Conservation (phyloP, 2,113 vertebrate genomes). For the Toxotes chatareus region DNA sequence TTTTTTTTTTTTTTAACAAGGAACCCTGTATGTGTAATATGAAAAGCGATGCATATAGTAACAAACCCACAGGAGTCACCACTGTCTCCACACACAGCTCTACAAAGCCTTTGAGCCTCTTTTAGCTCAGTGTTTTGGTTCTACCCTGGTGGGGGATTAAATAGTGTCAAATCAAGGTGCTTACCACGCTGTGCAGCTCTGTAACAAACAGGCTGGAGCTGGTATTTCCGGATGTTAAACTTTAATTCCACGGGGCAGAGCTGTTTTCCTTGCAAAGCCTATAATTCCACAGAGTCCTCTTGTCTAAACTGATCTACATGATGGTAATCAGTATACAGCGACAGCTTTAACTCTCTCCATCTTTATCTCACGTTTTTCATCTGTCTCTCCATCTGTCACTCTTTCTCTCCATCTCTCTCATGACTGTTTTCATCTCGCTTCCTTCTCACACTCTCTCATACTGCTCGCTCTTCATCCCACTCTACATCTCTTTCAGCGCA, state of each 20-base stretch:
- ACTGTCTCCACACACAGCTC: no score
- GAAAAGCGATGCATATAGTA: no score
- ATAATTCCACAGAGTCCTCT: conserved; percentile 47
- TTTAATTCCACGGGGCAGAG: conserved; percentile 28
- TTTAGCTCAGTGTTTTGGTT: not conserved
- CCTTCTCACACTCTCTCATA: not conserved
- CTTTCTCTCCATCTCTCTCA: not conserved
- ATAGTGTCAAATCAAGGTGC: conserved; percentile 24
- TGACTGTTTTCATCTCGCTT: conserved; percentile 27
- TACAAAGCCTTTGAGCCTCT: not conserved
- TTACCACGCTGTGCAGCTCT: not conserved
- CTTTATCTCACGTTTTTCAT: conserved; percentile 48
- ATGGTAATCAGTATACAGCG: conserved; percentile 33
- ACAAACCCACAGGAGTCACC: no score
- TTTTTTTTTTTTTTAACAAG: not conserved
- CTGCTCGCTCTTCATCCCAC: conserved; percentile 9
- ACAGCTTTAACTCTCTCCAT: conserved; percentile 36
- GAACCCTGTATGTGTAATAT: not conserved
- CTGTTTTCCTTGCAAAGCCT: conserved; percentile 34
- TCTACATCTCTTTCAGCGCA: not conserved
- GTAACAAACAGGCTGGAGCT: conserved; percentile 32
- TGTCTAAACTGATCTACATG: conserved; percentile 45
- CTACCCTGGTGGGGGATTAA: not conserved
- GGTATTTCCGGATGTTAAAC: conserved; percentile 37
- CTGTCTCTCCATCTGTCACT: conserved; percentile 52